A percentile compares a stretch with the other conserved stretches of the same genome.
These are phyloP conservation scores for Andrena haemorrhoa DNA, from an alignment of 2,888 invertebrate genomes.

Conservation along the genomic window DNA sequence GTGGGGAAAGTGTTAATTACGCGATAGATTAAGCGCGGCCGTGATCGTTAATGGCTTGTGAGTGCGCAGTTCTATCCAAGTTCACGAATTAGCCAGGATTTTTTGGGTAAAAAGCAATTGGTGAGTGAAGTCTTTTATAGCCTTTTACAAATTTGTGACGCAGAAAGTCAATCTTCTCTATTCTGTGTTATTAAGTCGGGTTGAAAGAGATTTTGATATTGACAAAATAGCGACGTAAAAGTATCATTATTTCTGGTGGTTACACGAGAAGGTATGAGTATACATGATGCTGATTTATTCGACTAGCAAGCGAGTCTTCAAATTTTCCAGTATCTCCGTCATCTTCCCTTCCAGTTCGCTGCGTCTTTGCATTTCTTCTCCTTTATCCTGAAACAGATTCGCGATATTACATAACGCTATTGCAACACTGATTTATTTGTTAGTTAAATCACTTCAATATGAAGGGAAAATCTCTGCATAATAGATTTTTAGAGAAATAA, in stretches of 20 bases:
- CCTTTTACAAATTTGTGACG: not conserved
- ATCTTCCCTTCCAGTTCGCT: constrained; percentile 75
- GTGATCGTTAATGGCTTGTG: not conserved
- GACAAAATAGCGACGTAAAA: not conserved
- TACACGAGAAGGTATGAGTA: not conserved
- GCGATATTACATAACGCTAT: not conserved
- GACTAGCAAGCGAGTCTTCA: constrained; percentile 77
- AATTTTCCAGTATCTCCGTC: constrained; percentile 77
- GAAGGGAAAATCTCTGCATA: not conserved
- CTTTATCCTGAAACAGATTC: constrained; percentile 76
- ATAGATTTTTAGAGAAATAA: not conserved
- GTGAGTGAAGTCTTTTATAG: not conserved
- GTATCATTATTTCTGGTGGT: constrained; percentile 8
- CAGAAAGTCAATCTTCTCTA: not conserved
- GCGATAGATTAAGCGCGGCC: not conserved
- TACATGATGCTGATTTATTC: constrained; percentile 66
- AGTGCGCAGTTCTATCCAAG: not conserved
- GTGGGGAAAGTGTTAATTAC: not conserved
- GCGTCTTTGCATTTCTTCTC: constrained; percentile 69
- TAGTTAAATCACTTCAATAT: not conserved
- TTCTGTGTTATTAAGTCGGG: not conserved
- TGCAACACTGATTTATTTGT: not conserved
- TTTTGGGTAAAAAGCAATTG: not conserved
- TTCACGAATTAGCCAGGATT: not conserved
- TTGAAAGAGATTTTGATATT: not conserved